Base-by-base conservation (phyloP, 2,113 vertebrate genomes). In the Pseudorhombus dupliciocellatus region DNA sequence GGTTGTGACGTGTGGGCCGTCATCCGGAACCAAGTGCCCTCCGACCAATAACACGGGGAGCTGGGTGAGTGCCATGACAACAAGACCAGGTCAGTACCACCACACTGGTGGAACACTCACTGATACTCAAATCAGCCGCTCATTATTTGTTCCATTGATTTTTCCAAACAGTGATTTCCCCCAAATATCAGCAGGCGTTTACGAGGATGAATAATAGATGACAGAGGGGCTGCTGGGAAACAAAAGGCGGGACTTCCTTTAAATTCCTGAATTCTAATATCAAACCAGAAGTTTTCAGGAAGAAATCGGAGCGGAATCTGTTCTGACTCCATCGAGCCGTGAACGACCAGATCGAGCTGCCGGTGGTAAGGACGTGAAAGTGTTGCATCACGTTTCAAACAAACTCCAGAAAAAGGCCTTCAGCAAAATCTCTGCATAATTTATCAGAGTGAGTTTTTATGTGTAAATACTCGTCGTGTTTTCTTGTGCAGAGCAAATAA, bases 91-190 rank as follows among this genome's bases (percentile, higher is more conserved):
- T 34, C 30, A 31, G 30, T 31, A 31, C 26, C 26, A 28, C 5
- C 26, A 5, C 26, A 28, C 26, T 5, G 26, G 26, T 28, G n/a
- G n/a, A n/a, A n/a, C n/a, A 28, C 5, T 28, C 26, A 28, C 26
- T 28, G 5, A 28, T 28, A 28, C 2, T 28, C 26, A 76, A 76
- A 76, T 81, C 78, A 73, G 73, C 66, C 69, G 72, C 79, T 90
- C 84, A 76, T 89, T 87, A 84, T 87, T 81, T 73, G 68, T 84
- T 66, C 76, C 86, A 83, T 85, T 87, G 88, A 89, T 88, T 90
- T 81, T 44, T 78, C 68, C 80, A 86, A 88, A 88, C 79, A 77
- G 59, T 66, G 72, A 10, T 86, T 92, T 86, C 80, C 90, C 71
- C 59, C 73, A 84, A 88, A 88, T 84, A 82, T 84, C 54, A 84